Evolutionary conservation across 2,113 vertebrate species (phyloP).

Genomic region (Neogale vison): DNA sequence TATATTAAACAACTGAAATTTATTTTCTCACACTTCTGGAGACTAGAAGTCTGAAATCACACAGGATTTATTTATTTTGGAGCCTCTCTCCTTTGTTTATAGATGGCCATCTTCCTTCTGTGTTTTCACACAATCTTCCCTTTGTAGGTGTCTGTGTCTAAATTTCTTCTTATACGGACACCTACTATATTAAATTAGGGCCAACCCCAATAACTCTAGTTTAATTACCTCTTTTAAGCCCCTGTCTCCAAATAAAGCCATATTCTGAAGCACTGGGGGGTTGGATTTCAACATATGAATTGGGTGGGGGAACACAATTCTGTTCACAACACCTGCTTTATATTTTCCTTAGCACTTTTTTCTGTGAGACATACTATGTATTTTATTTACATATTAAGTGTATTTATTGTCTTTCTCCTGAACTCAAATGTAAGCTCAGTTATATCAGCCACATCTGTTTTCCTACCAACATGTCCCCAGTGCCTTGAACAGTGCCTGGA

Average conservation of each 20-base stretch:
- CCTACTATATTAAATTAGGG: not conserved
- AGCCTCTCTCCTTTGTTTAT: not conserved
- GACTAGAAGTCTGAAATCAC: not conserved
- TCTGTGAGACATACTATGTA: not conserved
- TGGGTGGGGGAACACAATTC: not conserved
- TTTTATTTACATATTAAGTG: not conserved
- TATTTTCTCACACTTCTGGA: not conserved
- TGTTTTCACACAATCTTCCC: not conserved
- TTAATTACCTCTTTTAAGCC: not conserved
- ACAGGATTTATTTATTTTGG: not conserved
- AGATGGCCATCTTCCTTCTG: not conserved
- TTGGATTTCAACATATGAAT: not conserved
- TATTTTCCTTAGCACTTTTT: constrained; percentile 15
- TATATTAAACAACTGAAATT: not conserved
- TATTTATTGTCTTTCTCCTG: not conserved
- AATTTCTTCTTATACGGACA: not conserved
- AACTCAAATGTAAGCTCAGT: constrained; percentile 18
- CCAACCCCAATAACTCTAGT: not conserved
- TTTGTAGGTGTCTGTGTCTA: not conserved
- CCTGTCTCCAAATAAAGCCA: not conserved
- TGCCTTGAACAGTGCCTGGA: not conserved
- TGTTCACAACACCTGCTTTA: not conserved
- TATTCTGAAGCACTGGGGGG: not conserved
- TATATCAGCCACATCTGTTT: not conserved
- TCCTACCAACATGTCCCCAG: not conserved